phyloP scores from a whole-genome alignment of 2,797 vertebrate species.

The Hemibagrus guttatus region DNA sequence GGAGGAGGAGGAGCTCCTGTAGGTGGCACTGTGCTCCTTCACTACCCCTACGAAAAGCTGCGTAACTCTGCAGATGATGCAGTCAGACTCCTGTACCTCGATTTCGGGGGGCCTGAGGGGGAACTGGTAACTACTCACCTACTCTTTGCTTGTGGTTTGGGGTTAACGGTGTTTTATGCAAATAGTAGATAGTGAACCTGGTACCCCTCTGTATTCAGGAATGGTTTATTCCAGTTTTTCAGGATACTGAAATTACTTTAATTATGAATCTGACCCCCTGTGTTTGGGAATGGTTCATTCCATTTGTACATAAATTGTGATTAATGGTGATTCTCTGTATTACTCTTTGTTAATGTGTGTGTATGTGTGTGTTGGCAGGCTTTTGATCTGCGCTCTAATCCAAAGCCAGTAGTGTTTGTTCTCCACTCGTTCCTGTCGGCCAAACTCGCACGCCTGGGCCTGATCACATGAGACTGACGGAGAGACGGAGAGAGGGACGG shows the following conservation, averaged over 20 bases:
- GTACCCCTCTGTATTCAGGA: neutral
- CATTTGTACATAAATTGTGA: neutral
- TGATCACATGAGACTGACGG: conserved; percentile 80
- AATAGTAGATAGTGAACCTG: neutral
- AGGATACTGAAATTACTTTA: neutral
- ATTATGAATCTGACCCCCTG: neutral
- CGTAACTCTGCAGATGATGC: conserved; percentile 92
- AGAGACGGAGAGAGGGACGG: neutral
- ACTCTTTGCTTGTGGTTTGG: neutral
- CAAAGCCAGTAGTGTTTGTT: conserved; percentile 93
- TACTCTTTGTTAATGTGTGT: neutral
- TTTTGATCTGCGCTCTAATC: conserved; percentile 92
- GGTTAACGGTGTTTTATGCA: neutral
- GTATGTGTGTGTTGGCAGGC: conserved; percentile 69
- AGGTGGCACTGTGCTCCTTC: conserved; percentile 76
- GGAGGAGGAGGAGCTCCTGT: conserved; percentile 84
- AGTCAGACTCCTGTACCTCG: conserved; percentile 89
- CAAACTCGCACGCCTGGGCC: conserved; percentile 95
- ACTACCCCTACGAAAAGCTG: conserved; percentile 92
- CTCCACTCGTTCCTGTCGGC: conserved; percentile 96
- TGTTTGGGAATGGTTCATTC: neutral
- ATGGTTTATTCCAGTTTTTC: neutral
- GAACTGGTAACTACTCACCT: conserved; percentile 81
- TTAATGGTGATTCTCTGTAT: neutral
- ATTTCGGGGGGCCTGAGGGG: conserved; percentile 94